Evolutionary conservation across 2,113 vertebrate genomes (phyloP).

Genomic region (Vulpes vulpes): DNA sequence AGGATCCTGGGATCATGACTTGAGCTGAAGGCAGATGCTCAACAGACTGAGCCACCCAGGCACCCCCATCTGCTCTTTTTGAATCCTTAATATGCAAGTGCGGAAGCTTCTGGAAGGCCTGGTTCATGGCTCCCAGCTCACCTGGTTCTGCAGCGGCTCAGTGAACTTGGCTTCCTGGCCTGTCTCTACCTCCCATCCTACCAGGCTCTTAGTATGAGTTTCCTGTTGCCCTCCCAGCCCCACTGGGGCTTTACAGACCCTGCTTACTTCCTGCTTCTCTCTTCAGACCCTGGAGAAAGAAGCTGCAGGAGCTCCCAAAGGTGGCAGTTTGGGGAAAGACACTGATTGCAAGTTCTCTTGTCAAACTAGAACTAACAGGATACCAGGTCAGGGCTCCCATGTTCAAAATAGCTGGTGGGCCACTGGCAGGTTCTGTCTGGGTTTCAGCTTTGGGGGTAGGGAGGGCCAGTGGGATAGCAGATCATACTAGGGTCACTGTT

Average conservation of each 20-base stretch:
- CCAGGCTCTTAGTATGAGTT: background rate
- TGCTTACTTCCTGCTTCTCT: background rate
- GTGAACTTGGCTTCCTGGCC: background rate
- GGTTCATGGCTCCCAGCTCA: background rate
- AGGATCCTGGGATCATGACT: too few species aligned
- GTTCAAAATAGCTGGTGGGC: background rate
- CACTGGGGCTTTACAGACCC: background rate
- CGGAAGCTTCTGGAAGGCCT: background rate
- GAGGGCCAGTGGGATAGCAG: background rate
- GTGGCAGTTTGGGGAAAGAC: slow-evolving; percentile 16
- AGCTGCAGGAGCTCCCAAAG: background rate
- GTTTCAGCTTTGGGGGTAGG: background rate
- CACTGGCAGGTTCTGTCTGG: background rate
- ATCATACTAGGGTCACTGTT: background rate
- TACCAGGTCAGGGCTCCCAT: background rate
- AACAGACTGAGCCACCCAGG: too few species aligned
- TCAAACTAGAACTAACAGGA: background rate
- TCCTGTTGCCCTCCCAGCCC: slow-evolving; percentile 4
- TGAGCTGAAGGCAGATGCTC: too few species aligned
- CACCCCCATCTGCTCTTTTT: background rate
- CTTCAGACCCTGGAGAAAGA: background rate
- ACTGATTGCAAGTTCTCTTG: background rate
- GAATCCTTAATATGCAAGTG: background rate
- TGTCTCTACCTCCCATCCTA: background rate
- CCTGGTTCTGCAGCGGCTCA: background rate